Percentiles rank a stretch among this genome's conserved stretches.
Conservation (phyloP, 2,113 vertebrate species). For the Trichechus manatus region DNA sequence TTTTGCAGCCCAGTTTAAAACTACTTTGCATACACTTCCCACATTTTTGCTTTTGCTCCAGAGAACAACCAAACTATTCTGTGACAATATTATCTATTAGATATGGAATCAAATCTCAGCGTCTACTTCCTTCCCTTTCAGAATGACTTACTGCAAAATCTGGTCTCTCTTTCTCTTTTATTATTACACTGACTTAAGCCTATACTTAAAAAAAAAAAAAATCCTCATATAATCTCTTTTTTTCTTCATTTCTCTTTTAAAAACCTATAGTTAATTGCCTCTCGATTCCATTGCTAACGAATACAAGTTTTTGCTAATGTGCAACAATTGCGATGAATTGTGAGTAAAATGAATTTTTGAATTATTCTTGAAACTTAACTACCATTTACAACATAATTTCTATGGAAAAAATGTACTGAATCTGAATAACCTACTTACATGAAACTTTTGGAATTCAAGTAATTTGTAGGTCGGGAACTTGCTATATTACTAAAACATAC, state of each 20-base stretch:
- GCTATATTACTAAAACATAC: slow-evolving; percentile 38
- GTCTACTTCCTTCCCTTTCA: not conserved
- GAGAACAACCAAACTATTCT: not conserved
- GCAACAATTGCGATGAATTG: slow-evolving; percentile 23
- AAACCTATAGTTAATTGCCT: slow-evolving; percentile 41
- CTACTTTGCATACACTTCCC: not conserved
- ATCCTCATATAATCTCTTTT: not conserved
- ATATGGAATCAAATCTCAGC: not conserved
- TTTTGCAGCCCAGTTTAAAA: slow-evolving; percentile 36
- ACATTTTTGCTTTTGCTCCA: not conserved
- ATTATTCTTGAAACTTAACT: slow-evolving; percentile 51
- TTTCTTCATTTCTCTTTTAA: not conserved
- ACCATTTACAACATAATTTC: slow-evolving; percentile 57
- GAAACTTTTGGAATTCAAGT: slow-evolving; percentile 58
- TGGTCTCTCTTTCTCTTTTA: slow-evolving; percentile 44
- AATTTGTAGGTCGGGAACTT: slow-evolving; percentile 54
- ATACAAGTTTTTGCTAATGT: slow-evolving; percentile 44
- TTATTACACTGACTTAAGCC: slow-evolving; percentile 4
- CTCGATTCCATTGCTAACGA: slow-evolving; percentile 37
- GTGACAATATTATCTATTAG: not conserved
- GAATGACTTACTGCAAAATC: slow-evolving; percentile 16
- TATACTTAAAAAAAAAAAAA: not conserved
- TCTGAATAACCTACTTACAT: slow-evolving; percentile 48
- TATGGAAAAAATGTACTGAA: slow-evolving; percentile 64
- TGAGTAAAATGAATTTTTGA: slow-evolving; percentile 34